Evolutionary conservation across 2,797 vertebrate genomes (phyloP).

Genomic region (Pelobates cultripes): DNA sequence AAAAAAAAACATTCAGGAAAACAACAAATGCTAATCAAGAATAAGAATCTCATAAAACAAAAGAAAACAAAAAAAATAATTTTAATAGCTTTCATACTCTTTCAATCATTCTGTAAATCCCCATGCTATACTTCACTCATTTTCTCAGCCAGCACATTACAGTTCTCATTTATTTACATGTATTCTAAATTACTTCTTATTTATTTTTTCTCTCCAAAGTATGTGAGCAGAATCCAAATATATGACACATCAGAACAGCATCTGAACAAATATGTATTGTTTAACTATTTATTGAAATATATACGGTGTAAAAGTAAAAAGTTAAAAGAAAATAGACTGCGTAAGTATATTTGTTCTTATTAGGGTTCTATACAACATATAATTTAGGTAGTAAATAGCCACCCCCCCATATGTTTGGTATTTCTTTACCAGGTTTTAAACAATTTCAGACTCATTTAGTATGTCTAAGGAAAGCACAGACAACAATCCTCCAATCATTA

Average conservation of each 20-base stretch:
- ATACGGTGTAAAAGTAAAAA: not conserved
- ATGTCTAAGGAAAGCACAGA: no score
- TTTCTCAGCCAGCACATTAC: not conserved
- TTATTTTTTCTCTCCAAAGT: slow-evolving; percentile 12
- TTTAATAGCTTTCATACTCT: slow-evolving; percentile 21
- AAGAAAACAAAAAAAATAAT: slow-evolving; percentile 12
- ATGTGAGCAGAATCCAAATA: slow-evolving; percentile 20
- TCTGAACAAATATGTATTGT: not conserved
- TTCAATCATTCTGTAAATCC: slow-evolving; percentile 28
- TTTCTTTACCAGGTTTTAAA: no score
- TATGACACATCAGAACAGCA: not conserved
- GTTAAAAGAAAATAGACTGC: no score
- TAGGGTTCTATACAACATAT: no score
- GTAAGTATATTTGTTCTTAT: no score
- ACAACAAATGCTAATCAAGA: slow-evolving; percentile 20
- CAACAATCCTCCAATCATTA: no score
- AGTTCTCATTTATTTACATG: slow-evolving; percentile 24
- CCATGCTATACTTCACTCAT: slow-evolving; percentile 3
- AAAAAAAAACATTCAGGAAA: slow-evolving; percentile 11
- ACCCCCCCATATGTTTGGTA: no score
- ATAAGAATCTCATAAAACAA: slow-evolving; percentile 4
- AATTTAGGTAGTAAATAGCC: no score
- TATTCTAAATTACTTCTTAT: slow-evolving; percentile 29
- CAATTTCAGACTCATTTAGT: no score
- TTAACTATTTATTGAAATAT: not conserved